These are phyloP conservation scores for Taurulus bubalis DNA, from an alignment of 2,113 vertebrate species.

Conservation along the genomic window DNA sequence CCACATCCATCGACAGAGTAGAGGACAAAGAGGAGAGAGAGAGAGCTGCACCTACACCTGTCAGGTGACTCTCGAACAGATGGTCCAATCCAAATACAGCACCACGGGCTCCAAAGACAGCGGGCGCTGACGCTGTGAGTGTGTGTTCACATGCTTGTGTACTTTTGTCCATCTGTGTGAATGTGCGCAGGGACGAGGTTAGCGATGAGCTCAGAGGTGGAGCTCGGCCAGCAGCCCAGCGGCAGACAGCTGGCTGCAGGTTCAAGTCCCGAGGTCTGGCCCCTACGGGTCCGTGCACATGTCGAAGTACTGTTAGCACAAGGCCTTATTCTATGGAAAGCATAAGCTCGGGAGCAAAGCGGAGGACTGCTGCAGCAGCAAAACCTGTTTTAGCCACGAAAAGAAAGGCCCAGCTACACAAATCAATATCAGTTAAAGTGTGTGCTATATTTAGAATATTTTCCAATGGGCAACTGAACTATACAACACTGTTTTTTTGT, in stretches of 20 bases:
- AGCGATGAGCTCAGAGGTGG: slow-evolving; percentile 69
- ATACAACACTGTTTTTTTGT: too few species aligned
- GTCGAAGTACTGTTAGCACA: slow-evolving; percentile 47
- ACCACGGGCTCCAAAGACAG: slow-evolving; percentile 49
- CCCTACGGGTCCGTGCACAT: slow-evolving; percentile 49
- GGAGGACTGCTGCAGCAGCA: not conserved
- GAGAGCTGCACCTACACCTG: slow-evolving; percentile 68
- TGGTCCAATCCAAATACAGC: slow-evolving; percentile 76
- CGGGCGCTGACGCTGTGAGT: slow-evolving; percentile 35
- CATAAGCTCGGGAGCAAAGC: not conserved
- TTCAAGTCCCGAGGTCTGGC: slow-evolving; percentile 52
- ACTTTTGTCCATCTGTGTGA: slow-evolving; percentile 26
- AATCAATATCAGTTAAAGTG: not conserved
- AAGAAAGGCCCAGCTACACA: not conserved
- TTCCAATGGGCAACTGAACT: not conserved
- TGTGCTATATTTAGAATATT: not conserved
- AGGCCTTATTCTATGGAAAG: slow-evolving; percentile 30
- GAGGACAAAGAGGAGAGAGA: slow-evolving; percentile 59
- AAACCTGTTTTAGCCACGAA: not conserved
- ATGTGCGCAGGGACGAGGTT: slow-evolving; percentile 24
- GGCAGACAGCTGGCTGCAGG: slow-evolving; percentile 67
- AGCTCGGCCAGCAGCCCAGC: slow-evolving; percentile 66
- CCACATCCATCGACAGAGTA: not conserved
- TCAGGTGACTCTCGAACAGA: slow-evolving; percentile 77
- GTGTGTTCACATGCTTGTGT: slow-evolving; percentile 37